Evolutionary conservation across 1,140 invertebrate genomes (phyloP).

Genomic region (Plutomurus gul): DNA sequence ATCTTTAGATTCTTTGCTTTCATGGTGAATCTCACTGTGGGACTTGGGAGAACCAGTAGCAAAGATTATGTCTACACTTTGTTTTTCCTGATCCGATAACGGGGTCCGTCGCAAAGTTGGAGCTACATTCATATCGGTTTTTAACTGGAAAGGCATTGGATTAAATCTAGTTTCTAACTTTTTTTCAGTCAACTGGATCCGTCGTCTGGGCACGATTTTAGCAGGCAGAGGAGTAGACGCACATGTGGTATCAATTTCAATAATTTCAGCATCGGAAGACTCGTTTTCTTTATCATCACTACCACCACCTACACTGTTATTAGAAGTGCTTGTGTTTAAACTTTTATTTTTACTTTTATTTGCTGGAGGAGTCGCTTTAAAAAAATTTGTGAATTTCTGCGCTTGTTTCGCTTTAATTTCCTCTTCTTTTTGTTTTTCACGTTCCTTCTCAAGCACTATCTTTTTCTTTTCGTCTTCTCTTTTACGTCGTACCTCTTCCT

Average conservation of each 20-base stretch:
- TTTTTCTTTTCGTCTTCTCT: constrained; percentile 41
- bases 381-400: constrained; percentile 38
- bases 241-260: background rate
- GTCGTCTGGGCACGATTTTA: background rate
- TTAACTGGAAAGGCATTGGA: constrained; percentile 50
- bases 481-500: constrained; percentile 29
- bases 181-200: background rate
- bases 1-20: background rate
- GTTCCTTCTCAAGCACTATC: constrained; percentile 11
- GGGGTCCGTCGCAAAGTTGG: constrained; percentile 38
- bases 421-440: constrained; percentile 35
- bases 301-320: background rate
- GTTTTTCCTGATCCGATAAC: constrained; percentile 30
- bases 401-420: constrained; percentile 41
- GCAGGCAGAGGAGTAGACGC: background rate
- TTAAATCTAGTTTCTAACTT: constrained; percentile 27
- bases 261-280: background rate
- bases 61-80: background rate
- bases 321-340: background rate
- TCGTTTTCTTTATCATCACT: constrained; percentile 7
- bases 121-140: constrained; percentile 50
- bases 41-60: too few relatives aligned
- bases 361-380: constrained; percentile 38
- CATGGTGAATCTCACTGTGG: too few relatives aligned
- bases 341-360: background rate